Percentiles rank a stretch among this genome's conserved stretches.
phyloP scores from a whole-genome alignment of 2,797 vertebrate genomes.

The Sternotherus odoratus region DNA sequence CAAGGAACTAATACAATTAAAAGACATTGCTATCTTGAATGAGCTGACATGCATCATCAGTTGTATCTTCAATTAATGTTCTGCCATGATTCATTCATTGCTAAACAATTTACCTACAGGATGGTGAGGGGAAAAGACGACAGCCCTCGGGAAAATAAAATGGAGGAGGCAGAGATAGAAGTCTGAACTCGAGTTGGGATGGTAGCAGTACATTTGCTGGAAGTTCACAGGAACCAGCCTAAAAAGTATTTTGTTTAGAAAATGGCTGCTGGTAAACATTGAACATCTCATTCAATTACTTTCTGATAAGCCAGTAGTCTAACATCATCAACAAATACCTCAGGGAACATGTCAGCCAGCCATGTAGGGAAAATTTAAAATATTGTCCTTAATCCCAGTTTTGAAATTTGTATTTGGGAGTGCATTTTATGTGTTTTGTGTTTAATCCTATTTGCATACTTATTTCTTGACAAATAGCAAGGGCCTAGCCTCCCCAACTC shows the following conservation, averaged over 20 bases:
- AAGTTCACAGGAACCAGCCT: slow-evolving; percentile 40
- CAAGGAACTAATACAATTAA: slow-evolving; percentile 47
- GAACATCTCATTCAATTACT: slow-evolving; percentile 10
- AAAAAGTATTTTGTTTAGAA: not conserved
- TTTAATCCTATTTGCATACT: not conserved
- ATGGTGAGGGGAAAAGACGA: slow-evolving; percentile 59
- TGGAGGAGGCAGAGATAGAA: slow-evolving; percentile 54
- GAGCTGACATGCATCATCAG: slow-evolving; percentile 62
- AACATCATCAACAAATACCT: not conserved
- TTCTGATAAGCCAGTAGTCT: not conserved
- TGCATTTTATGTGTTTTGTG: not conserved
- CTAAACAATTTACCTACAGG: slow-evolving; percentile 70
- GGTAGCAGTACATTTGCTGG: slow-evolving; percentile 45
- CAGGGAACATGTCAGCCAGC: slow-evolving; percentile 22
- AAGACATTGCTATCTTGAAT: slow-evolving; percentile 64
- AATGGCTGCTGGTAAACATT: not conserved
- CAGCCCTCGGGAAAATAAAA: slow-evolving; percentile 33
- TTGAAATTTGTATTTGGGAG: slow-evolving; percentile 46
- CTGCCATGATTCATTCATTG: slow-evolving; percentile 69
- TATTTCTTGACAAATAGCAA: not conserved
- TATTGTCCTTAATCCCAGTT: slow-evolving; percentile 15
- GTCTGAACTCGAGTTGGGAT: slow-evolving; percentile 39
- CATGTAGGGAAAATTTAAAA: slow-evolving; percentile 20
- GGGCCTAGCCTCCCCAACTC: not conserved
- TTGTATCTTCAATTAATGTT: slow-evolving; percentile 72